Evolutionary conservation across 1,140 invertebrate species (phyloP), one percentile per base, ranked within the genome.

Genomic region (Daktulosphaira vitifoliae): DNA sequence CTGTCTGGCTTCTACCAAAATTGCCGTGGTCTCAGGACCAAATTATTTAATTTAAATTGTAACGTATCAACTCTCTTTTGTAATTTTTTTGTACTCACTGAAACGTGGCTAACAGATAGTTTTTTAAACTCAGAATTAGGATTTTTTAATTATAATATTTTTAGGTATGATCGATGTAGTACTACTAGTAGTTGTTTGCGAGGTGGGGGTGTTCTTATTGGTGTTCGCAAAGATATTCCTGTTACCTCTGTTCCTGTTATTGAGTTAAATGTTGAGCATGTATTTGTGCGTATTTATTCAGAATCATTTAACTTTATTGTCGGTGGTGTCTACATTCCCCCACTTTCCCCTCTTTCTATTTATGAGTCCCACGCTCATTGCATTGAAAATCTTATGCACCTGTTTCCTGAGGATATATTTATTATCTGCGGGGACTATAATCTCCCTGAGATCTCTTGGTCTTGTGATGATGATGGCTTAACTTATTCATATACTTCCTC

Each of bases 121-220:
- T 26, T 50, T 26, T n/a, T 3, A n/a, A 50, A 50, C 26, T n/a
- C 15, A 2, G 23, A 50, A 50, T 25, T 50, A n/a, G 23, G 48
- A 7, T 26, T 50, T n/a, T 26, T 2, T 26, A 50, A 50, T n/a
- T 26, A 50, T 26, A 50, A 26, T 50, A 50, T 50, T 50, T 49
- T 26, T 50, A 50, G 23, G 16, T 50, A 8, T 13, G 5, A 37
- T 37, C 5, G 13, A 6, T 5, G 16, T 46, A 46, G 16, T 7
- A 1, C 1, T 4, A 20, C 42, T 20, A 46, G 42, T 5, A 20
- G 9, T 46, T 46, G 42, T 46, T 1, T 20, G 7, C 16, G 42
- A 20, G 18, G 42, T 46, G 42, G 42, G 18, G 16, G 42, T 20
- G 39, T 46, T 20, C 18, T 46, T 8, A 46, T 46, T 46, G 42